These are phyloP conservation scores for Ageneiosus marmoratus DNA, from an alignment of 2,113 vertebrate species.

Conservation along the genomic window DNA sequence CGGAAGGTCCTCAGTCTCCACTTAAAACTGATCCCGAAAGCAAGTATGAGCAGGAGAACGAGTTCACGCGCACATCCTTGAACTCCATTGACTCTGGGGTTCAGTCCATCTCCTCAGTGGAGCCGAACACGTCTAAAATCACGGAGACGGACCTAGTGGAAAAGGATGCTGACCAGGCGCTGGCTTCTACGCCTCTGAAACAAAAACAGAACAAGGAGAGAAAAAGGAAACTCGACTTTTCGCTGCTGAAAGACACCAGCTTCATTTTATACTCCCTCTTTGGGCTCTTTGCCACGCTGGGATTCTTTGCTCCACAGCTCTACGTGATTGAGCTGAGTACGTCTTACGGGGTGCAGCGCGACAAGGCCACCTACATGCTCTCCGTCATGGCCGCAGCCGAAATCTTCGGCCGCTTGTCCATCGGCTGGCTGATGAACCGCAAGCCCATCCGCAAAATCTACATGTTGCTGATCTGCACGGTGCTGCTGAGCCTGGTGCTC, in stretches of 20 bases:
- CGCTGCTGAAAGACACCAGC: conserved; percentile 81
- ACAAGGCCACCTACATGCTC: conserved; percentile 81
- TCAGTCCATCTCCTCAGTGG: conserved; percentile 75
- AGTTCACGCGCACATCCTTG: conserved; percentile 84
- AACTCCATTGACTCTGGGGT: conserved; percentile 93
- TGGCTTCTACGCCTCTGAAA: conserved; percentile 14
- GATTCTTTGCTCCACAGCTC: conserved; percentile 91
- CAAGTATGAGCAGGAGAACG: conserved; percentile 84
- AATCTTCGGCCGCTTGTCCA: conserved; percentile 81
- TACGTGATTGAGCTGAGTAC: conserved; percentile 90
- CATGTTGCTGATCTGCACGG: conserved; percentile 83
- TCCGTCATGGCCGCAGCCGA: conserved; percentile 88
- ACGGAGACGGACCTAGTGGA: conserved; percentile 51
- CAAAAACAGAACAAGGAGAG: neutral
- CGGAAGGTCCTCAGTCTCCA: conserved; percentile 47
- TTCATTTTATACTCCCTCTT: conserved; percentile 93
- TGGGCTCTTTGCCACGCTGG: conserved; percentile 91
- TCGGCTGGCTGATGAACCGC: conserved; percentile 81
- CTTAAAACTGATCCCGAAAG: conserved; percentile 65
- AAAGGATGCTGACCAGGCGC: neutral
- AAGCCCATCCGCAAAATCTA: conserved; percentile 80
- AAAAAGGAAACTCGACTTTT: conserved; percentile 79
- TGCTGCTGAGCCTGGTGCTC: conserved; percentile 76
- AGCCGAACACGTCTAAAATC: conserved; percentile 39
- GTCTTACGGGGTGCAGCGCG: conserved; percentile 80